Evolutionary conservation across 2,888 invertebrate genomes (phyloP).

Genomic region (Drosophila kanekoi): DNA sequence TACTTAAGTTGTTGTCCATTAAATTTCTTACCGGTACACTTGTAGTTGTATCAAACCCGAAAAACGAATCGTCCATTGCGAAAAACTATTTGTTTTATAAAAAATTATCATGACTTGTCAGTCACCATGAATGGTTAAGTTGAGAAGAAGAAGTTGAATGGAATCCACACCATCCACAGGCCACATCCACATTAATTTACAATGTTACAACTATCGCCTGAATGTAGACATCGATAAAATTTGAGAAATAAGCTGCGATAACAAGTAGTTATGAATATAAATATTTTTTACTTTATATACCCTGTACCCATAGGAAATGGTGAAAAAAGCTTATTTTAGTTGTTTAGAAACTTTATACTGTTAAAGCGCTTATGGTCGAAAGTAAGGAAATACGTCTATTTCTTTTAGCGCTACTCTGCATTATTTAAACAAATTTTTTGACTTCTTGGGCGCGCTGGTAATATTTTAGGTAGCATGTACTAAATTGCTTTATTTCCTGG

Average conservation of each 20-base stretch:
- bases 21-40: constrained; percentile 88
- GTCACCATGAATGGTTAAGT: constrained; percentile 85
- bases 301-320: too few relatives aligned
- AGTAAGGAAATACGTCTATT: too few relatives aligned
- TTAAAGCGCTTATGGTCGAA: too few relatives aligned
- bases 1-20: background rate
- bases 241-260: background rate
- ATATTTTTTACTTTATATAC: too few relatives aligned
- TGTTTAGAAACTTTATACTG: too few relatives aligned
- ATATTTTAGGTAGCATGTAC: too few relatives aligned
- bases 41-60: constrained; percentile 91
- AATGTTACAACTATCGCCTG: constrained; percentile 26
- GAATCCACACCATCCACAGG: constrained; percentile 54
- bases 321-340: too few relatives aligned
- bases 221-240: constrained; percentile 22
- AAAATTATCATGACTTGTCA: constrained; percentile 89
- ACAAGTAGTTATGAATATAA: too few relatives aligned
- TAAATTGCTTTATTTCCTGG: too few relatives aligned
- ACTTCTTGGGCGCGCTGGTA: too few relatives aligned
- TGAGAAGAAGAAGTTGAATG: constrained; percentile 51
- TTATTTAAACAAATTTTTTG: too few relatives aligned
- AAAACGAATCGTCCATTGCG: constrained; percentile 94
- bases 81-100: constrained; percentile 86
- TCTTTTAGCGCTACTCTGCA: too few relatives aligned
- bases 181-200: constrained; percentile 49